Evolutionary conservation across 2,113 vertebrate genomes (phyloP).

Genomic region (Sitta europaea): DNA sequence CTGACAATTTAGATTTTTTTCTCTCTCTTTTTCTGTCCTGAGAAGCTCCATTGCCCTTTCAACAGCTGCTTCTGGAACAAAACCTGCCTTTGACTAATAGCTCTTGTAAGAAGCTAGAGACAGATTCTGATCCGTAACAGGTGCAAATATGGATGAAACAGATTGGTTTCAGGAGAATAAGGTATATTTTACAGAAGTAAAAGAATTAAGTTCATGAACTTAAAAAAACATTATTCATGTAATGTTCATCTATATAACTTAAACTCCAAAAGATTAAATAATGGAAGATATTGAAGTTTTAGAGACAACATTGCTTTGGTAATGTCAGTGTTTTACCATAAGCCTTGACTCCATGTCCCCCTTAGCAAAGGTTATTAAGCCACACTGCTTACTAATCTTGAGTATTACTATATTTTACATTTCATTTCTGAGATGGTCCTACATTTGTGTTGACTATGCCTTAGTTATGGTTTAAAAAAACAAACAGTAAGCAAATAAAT

Average conservation of each 20-base stretch:
- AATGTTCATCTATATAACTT: neutral
- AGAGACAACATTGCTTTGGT: neutral
- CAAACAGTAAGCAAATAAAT: neutral
- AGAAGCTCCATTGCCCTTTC: neutral
- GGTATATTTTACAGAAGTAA: neutral
- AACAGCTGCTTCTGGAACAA: neutral
- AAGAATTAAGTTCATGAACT: neutral
- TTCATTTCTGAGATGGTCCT: neutral
- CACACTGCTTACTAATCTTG: neutral
- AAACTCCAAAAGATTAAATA: neutral
- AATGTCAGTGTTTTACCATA: neutral
- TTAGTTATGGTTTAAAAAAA: neutral
- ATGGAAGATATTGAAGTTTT: neutral
- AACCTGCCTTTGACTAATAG: neutral
- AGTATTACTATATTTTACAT: neutral
- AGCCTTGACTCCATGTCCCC: neutral
- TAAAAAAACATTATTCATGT: neutral
- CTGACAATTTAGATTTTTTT: neutral
- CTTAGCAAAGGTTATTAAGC: neutral
- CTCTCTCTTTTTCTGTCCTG: neutral
- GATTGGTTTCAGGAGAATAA: neutral
- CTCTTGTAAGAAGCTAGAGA: neutral
- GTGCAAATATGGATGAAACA: neutral
- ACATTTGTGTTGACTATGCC: neutral
- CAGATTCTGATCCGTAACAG: neutral